Evolutionary conservation across 2,113 vertebrate genomes (phyloP).

Genomic region (Tringa solitaria): DNA sequence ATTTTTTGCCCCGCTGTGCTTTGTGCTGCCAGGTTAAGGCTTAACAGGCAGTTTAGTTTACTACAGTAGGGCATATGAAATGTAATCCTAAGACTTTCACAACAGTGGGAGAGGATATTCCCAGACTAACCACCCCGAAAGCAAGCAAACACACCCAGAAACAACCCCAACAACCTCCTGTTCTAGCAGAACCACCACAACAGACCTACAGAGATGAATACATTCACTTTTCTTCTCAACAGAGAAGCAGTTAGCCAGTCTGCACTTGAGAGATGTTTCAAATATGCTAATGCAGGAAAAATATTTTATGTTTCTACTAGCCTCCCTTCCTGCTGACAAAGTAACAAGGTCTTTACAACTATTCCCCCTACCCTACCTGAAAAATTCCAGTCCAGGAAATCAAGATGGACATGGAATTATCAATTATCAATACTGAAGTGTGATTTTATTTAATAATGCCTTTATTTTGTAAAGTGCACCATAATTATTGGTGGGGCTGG

Average conservation of each 20-base stretch:
- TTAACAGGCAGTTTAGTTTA: not conserved
- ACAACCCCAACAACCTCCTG: not conserved
- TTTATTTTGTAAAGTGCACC: constrained; percentile 5
- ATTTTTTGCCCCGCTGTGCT: not conserved
- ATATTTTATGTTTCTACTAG: not conserved
- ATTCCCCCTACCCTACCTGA: not conserved
- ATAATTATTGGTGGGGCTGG: accelerated
- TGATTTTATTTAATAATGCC: not conserved
- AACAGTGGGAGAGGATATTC: not conserved
- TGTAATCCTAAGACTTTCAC: not conserved
- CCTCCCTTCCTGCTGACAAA: not conserved
- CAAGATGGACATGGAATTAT: not conserved
- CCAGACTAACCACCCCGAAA: not conserved
- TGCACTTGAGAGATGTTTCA: not conserved
- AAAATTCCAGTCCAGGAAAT: not conserved
- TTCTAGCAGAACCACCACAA: not conserved
- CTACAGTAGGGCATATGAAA: not conserved
- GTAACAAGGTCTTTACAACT: not conserved
- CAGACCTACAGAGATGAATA: not conserved
- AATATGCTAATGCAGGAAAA: not conserved
- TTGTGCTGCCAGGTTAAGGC: not conserved
- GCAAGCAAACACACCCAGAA: not conserved
- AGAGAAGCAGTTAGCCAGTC: not conserved
- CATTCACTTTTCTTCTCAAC: not conserved
- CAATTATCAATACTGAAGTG: not conserved